Evolutionary conservation across 2,113 vertebrate species (phyloP), one percentile per base, ranked within the genome.

Genomic region (Trematomus loennbergii): DNA sequence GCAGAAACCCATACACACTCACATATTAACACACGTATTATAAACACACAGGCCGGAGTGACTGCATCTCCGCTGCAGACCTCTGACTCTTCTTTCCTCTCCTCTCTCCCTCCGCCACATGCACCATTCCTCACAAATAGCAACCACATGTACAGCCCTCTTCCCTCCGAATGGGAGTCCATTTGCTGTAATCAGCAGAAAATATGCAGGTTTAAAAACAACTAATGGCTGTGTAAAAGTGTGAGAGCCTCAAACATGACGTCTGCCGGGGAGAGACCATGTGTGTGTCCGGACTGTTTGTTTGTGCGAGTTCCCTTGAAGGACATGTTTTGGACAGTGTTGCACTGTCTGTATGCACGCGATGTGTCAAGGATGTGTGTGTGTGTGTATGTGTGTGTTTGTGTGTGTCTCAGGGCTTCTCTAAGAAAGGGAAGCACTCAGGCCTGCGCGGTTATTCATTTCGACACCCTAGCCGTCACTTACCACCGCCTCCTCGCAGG

Each of bases 181-280:
- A 96, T 97, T 97, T 96, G 94, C 96, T 96, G 92, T 97, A 98
- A 97, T 98, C 96, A 97, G 96, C 94, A 96, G 94, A 96, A 97
- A 97, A 97, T 96, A 97, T 95, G 95, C 95, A 94, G 93, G 88
- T 92, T 94, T 95, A 92, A 96, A 95, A 94, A 94, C 94, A 92
- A 87, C 94, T 97, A 96, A 96, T 96, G 95, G 94, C 93, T 92
- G 91, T 89, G 90, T 94, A 61, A 87, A 69, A 82, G 75, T 73
- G 36, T 9, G 36, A 40, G 7, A 62, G 65, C 61, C n/a, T 86
- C 64, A 62, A 86, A 87, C 72, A 78, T 87, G 86, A 86, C 20
- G 33, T 54, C 72, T 85, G 85, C 78, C 60, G 46, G 83, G 54
- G 64, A 85, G 57, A 87, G 73, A 85, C 78, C 52, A n/a, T 81